Evolutionary conservation across 2,797 vertebrate species (phyloP).

Genomic region (Clarias pachynema): DNA sequence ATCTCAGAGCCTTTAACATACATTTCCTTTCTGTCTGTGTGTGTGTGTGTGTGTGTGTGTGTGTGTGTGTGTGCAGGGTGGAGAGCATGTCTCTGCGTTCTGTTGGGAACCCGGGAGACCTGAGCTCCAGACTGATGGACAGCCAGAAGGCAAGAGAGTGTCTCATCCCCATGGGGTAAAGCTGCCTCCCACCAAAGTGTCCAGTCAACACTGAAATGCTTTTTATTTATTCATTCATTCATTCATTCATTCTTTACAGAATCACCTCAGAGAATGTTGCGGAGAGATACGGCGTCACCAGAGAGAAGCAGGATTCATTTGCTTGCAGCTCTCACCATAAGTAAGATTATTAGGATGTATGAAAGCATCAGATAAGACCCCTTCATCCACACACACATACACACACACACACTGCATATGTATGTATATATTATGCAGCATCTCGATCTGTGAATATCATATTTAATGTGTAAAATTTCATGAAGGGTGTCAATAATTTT

Average conservation of each 20-base stretch:
- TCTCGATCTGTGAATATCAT: not conserved
- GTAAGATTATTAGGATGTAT: conserved; percentile 63
- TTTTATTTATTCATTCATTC: not conserved
- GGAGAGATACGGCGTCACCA: conserved; percentile 81
- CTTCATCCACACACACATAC: too few relatives aligned
- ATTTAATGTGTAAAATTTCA: not conserved
- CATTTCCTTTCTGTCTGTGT: not conserved
- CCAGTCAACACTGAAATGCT: not conserved
- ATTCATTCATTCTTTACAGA: conserved; percentile 62
- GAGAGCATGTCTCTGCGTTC: conserved; percentile 87
- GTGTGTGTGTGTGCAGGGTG: conserved; percentile 70
- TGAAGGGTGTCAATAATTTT: not conserved
- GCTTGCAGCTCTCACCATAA: conserved; percentile 87
- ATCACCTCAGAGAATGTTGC: conserved; percentile 90
- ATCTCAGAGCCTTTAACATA: not conserved
- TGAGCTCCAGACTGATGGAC: conserved; percentile 82
- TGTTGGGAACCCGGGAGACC: conserved; percentile 75
- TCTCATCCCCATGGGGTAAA: conserved; percentile 89
- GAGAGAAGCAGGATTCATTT: conserved; percentile 88
- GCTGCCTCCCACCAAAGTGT: not conserved
- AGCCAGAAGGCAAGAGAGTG: conserved; percentile 85
- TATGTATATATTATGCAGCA: not conserved
- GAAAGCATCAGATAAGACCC: too few relatives aligned
- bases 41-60: not conserved
- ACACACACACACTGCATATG: not conserved